Conservation (phyloP, 2,888 invertebrate species). For the Entomobrya multifasciata region DNA sequence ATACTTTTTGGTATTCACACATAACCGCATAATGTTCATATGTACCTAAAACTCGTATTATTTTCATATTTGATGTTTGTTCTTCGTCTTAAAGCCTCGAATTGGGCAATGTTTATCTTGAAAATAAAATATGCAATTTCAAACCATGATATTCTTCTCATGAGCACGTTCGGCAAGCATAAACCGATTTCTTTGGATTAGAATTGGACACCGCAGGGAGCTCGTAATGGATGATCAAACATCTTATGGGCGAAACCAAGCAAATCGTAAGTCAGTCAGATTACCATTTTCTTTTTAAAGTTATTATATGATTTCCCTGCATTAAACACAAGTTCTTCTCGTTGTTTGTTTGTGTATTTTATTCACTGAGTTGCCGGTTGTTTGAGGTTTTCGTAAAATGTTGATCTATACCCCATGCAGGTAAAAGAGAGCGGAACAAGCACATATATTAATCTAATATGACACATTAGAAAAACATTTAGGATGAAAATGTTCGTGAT, state of each 20-base stretch:
- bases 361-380: neutral
- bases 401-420: constrained; percentile 71
- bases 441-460: constrained; percentile 77
- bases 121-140: too few relatives aligned
- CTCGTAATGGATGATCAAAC: constrained; percentile 67
- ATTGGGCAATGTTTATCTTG: too few relatives aligned
- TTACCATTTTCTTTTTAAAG: constrained; percentile 36
- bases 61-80: too few relatives aligned
- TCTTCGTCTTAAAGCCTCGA: too few relatives aligned
- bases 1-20: too few relatives aligned
- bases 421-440: constrained; percentile 71
- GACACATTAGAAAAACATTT: constrained; percentile 79
- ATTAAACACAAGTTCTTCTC: neutral
- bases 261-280: constrained; percentile 72
- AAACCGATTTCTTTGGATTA: neutral
- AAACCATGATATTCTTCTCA: constrained; percentile 26
- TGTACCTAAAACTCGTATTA: too few relatives aligned
- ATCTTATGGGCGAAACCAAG: constrained; percentile 66
- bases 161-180: constrained; percentile 46
- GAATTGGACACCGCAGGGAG: constrained; percentile 49
- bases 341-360: neutral
- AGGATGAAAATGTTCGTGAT: constrained; percentile 75
- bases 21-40: too few relatives aligned
- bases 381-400: neutral
- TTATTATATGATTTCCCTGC: neutral